Evolutionary conservation across 2,888 invertebrate species (phyloP), one percentile per base, ranked within the genome.

Genomic region (Xylota segnis): DNA sequence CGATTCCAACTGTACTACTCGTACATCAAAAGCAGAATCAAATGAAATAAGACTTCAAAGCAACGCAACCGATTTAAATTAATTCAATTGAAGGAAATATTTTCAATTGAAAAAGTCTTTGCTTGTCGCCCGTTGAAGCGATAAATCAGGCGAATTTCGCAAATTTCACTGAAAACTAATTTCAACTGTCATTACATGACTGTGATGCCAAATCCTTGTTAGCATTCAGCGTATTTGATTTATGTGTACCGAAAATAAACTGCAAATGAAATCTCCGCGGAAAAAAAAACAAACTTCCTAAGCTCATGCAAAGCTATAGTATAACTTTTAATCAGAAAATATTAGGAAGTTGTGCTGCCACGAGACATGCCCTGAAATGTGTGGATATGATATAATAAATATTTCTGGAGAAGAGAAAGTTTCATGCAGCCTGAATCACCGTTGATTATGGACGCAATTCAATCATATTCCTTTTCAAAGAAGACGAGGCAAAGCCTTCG

Each of bases 201-300:
- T 76, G 68, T 70, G 70, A 82, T 82, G 75, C 70, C 76, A 75
- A 70, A 56, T 63, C 61, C 56, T 40, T 56, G 45, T 65, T 50
- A 63, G 58, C 70, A 63, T 76, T 50, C 7, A n/a, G n/a, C n/a
- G n/a, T 54, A 27, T 54, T 16, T 52, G 54, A 66, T 71, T 56
- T 71, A 61, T 66, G 43, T 47, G 56, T 43, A 58, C 18, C 7
- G 2, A 10, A 34, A 58, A 37, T n/a, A 37, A 37, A 75, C 27
- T 75, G 29, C 75, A 66, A 58, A 75, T 66, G 66, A 37, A 66
- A 75, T 63, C 50, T 66, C 56, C 47, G 9, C 47, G 12, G 12
- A 47, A 18, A 5, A n/a, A n/a, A n/a, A n/a, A n/a, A n/a, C n/a
- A n/a, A 74, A 45, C n/a, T 47, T 34, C 32, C 9, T 10, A 34